Conservation (phyloP, 2,888 invertebrate species). For the Cylloceria caligata region DNA sequence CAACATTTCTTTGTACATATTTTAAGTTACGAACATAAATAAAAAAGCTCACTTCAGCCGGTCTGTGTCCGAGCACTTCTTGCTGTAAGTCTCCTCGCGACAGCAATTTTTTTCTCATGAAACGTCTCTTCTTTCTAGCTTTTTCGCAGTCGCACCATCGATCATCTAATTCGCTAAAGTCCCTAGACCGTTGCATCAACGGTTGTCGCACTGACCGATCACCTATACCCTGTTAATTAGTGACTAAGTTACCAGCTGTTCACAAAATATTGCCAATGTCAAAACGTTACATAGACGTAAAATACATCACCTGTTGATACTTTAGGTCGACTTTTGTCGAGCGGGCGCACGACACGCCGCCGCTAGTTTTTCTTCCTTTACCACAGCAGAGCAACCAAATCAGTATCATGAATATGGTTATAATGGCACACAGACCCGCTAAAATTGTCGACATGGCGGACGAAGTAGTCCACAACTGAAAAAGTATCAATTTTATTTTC, state of each 20-base stretch:
- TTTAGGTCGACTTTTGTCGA: constrained; percentile 50
- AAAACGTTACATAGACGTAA: background rate
- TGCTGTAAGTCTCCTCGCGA: constrained; percentile 43
- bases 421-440: constrained; percentile 67
- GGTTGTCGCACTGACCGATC: constrained; percentile 58
- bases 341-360: constrained; percentile 45
- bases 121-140: constrained; percentile 55
- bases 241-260: background rate
- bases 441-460: constrained; percentile 71
- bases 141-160: constrained; percentile 61
- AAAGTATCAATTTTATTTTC: constrained; percentile 28
- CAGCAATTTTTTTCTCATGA: constrained; percentile 50
- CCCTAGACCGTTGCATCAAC: constrained; percentile 33
- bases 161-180: constrained; percentile 51
- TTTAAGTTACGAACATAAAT: background rate
- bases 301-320: constrained; percentile 54
- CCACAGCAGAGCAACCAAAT: constrained; percentile 70
- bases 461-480: constrained; percentile 75
- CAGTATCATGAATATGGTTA: constrained; percentile 69
- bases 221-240: constrained; percentile 28
- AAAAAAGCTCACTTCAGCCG: constrained; percentile 50
- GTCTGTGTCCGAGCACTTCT: constrained; percentile 56
- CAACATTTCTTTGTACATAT: too few species aligned
- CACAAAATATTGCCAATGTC: background rate
- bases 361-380: constrained; percentile 60